Base-by-base conservation (phyloP, 2,797 vertebrate genomes). In the Lates japonicus region DNA sequence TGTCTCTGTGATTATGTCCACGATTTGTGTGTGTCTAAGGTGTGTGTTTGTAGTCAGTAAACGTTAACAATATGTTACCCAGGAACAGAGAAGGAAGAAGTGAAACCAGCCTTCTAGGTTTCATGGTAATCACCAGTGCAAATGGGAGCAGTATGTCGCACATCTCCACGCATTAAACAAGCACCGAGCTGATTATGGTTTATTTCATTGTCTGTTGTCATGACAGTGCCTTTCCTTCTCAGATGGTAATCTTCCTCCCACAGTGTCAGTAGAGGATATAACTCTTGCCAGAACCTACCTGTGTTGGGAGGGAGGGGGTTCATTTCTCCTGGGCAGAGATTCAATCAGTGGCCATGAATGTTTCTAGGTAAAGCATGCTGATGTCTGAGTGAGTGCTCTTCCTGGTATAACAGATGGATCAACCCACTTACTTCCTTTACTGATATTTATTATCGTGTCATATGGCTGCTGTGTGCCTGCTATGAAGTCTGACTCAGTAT, bases 211-310 rank as follows among this genome's bases (percentile, higher is more conserved):
- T 72, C 61, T 73, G 81, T 81, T 84, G 88, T 84, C 80, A 86
- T 88, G 81, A 85, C 86, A 85, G 64, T 76, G 46, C 59, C 48
- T 84, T 76, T 69, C 70, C 85, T 66, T 73, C 80, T 85, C 87
- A 42, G 65, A 81, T 89, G 90, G 68, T 70, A 49, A 59, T 92
- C 68, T 82, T 73, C 76, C 79, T 86, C 79, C 70, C 69, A 82
- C 79, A 12, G 8, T 63, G 78, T 65, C 57, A 75, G 31, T 37
- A 31, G 70, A 68, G 22, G 61, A 68, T 12, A 42, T 49, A 68
- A 37, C 9, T 5, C 16, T 22, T 55, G 7, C n/a, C 61, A 37
- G 29, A 41, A 29, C 14, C 19, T 46, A 73, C 59, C 55, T 76
- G 37, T 37, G 42, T 60, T 62, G 42, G 74, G 37, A 49, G 31